Base-by-base conservation (phyloP, 2,888 invertebrate genomes). In the Cordilura impudica region DNA sequence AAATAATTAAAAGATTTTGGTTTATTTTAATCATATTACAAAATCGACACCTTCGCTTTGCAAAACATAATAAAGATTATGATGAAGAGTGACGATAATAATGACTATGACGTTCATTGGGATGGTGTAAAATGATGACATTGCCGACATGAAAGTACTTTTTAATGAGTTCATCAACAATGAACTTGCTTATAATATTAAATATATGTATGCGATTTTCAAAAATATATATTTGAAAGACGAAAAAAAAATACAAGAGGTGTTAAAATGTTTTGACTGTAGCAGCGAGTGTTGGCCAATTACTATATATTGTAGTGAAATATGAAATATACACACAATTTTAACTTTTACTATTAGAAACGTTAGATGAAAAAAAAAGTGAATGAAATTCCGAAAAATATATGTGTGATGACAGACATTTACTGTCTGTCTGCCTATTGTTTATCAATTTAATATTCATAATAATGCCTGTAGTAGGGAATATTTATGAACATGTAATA, bases 231-330 rank as follows among this genome's bases (percentile, higher is more conserved):
- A 26, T 4, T 26, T 26, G 3, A 51, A n/a, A 26, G n/a, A 23
- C 23, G 3, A 35, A 2, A 19, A 61, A 26, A 61, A 45, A 4
- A 23, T n/a, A 18, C 21, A 70, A 70, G 18, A 70, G 69, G 58
- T 60, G 58, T 45, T 56, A 39, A 19, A 18, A 47, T 67, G 45
- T 70, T 70, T 70, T 60, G 58, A 70, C 69, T 35, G 43, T 54
- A n/a, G n/a, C 39, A 45, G 66, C 19, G 4, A 29, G 56, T 16
- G 29, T 29, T 35, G 16, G 19, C 12, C 2, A 14, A 19, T 19
- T 19, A n/a, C n/a, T n/a, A n/a, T n/a, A n/a, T 14, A 18, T 14
- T 14, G 5, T 14, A 26, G 8, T 26, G 29, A 2, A 16, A 35
- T 39, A 39, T 26, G 29, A 2, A 16, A 35, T 39, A 39, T n/a